These are phyloP conservation scores for Pteronotus mesoamericanus DNA, from an alignment of 2,797 vertebrate species.

Conservation along the genomic window DNA sequence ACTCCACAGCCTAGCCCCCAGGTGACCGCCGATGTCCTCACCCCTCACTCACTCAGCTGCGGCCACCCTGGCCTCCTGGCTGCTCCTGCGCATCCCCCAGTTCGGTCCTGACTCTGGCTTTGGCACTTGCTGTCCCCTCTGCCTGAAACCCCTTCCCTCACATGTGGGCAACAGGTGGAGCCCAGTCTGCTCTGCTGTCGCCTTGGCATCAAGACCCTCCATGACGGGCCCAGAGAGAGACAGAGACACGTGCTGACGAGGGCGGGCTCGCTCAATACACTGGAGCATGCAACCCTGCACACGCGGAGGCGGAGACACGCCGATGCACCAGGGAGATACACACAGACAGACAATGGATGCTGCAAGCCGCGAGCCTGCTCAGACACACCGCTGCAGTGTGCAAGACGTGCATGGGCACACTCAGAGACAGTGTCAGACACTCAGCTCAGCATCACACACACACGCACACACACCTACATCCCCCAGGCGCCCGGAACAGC, in stretches of 20 bases:
- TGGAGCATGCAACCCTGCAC: fast-evolving
- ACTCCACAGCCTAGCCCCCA: fast-evolving
- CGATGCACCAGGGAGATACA: not conserved
- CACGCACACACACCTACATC: not conserved
- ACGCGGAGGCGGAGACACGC: fast-evolving
- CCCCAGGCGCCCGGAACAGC: not conserved
- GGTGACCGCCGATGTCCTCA: fast-evolving
- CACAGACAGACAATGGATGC: not conserved
- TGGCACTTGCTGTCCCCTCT: fast-evolving
- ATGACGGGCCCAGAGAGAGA: not conserved
- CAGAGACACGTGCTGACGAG: not conserved
- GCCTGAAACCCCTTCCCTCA: not conserved
- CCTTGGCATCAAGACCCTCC: not conserved
- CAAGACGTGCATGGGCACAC: not conserved
- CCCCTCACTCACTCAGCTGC: fast-evolving
- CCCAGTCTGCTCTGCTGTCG: not conserved
- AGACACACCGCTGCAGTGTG: not conserved
- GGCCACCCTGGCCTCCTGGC: not conserved
- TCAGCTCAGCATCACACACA: not conserved
- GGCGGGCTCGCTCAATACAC: not conserved
- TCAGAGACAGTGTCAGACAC: not conserved
- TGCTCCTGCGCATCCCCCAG: not conserved
- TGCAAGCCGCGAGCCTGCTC: not conserved
- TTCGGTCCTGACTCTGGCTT: not conserved
- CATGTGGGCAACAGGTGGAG: fast-evolving